Evolutionary conservation across 2,888 invertebrate genomes (phyloP).

Genomic region (Andrena praecox): DNA sequence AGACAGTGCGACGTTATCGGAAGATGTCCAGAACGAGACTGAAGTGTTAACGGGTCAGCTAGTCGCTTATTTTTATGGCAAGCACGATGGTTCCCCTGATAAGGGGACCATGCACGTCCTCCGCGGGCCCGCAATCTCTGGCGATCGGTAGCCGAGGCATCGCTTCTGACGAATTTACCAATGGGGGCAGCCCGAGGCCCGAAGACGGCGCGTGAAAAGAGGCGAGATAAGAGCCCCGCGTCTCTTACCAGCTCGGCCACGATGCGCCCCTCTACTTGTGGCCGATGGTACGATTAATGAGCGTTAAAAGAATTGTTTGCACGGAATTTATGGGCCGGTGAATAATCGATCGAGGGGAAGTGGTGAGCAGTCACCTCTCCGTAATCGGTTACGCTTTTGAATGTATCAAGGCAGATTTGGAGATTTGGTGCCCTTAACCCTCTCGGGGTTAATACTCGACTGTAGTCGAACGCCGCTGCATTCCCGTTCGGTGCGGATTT

Average conservation of each 20-base stretch:
- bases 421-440: not conserved
- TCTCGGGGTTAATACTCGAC: no score
- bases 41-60: slow-evolving; percentile 65
- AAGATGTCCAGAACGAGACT: slow-evolving; percentile 71
- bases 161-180: slow-evolving; percentile 1
- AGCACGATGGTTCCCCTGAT: slow-evolving; percentile 53
- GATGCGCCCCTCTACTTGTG: not conserved
- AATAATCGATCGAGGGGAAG: not conserved
- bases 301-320: slow-evolving; percentile 48
- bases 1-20: slow-evolving; percentile 68
- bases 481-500: no score
- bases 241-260: not conserved
- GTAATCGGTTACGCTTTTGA: slow-evolving; percentile 50
- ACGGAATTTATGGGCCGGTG: slow-evolving; percentile 10
- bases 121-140: slow-evolving; percentile 40
- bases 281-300: slow-evolving; percentile 9
- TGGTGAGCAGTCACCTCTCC: slow-evolving; percentile 19
- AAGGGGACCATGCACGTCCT: slow-evolving; percentile 39
- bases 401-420: not conserved
- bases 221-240: not conserved
- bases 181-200: no score
- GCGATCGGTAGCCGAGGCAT: slow-evolving; percentile 30
- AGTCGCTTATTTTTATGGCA: slow-evolving; percentile 57
- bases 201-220: not conserved
- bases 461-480: no score